phyloP scores from a whole-genome alignment of 2,113 vertebrate genomes.

The Xenopus laevis region DNA sequence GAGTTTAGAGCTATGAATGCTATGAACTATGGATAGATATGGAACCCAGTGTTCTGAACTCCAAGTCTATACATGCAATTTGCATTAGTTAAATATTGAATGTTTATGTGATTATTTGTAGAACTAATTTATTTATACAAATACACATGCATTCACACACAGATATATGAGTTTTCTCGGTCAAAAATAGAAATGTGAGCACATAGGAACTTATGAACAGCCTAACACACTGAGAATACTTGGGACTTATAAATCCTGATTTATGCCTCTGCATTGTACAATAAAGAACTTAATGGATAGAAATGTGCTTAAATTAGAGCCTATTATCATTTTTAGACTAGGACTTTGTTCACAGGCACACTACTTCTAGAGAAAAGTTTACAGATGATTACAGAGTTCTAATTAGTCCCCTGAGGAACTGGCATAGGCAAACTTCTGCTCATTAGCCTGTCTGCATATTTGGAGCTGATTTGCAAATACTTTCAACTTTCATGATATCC shows the following conservation, averaged over 20 bases:
- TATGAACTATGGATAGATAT: too few species aligned
- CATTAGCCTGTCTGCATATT: constrained; percentile 57
- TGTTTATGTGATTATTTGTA: too few species aligned
- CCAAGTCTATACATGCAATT: too few species aligned
- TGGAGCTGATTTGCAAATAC: constrained; percentile 48
- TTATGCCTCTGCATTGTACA: constrained; percentile 19
- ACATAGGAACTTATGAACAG: too few species aligned
- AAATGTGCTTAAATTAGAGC: constrained; percentile 51
- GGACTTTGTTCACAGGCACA: constrained; percentile 56
- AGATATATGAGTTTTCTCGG: too few species aligned
- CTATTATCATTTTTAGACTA: constrained; percentile 53
- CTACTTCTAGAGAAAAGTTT: constrained; percentile 54
- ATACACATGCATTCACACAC: too few species aligned
- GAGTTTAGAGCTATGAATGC: too few species aligned
- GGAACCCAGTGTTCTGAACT: too few species aligned
- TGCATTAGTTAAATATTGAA: too few species aligned
- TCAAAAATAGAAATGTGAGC: too few species aligned
- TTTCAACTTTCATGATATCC: constrained; percentile 45
- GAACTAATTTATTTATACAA: too few species aligned
- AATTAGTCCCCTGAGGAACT: constrained; percentile 64
- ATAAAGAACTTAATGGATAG: constrained; percentile 45
- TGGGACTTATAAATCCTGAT: constrained; percentile 15
- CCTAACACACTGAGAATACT: neutral
- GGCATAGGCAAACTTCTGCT: constrained; percentile 48
- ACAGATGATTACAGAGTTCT: constrained; percentile 52